phyloP scores from a whole-genome alignment of 2,797 vertebrate species.

The Salarias fasciatus region DNA sequence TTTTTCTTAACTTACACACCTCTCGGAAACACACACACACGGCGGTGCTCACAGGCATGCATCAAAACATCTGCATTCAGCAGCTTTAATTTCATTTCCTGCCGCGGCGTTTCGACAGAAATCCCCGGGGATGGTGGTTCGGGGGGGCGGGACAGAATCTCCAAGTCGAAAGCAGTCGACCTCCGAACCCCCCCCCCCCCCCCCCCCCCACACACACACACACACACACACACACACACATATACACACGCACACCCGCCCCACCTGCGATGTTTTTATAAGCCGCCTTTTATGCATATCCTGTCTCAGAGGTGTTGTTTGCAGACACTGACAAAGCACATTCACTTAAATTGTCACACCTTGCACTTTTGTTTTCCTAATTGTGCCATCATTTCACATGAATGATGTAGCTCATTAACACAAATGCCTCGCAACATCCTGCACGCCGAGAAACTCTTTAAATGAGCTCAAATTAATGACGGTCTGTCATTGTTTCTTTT shows the following conservation, averaged over 20 bases:
- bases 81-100: slow-evolving; percentile 73
- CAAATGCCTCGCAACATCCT: slow-evolving; percentile 84
- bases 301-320: slow-evolving; percentile 83
- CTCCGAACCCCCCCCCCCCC: slow-evolving; percentile 57
- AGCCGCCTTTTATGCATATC: slow-evolving; percentile 69
- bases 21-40: slow-evolving; percentile 4
- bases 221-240: too few relatives aligned
- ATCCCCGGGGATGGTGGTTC: slow-evolving; percentile 48
- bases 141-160: slow-evolving; percentile 47
- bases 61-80: slow-evolving; percentile 71
- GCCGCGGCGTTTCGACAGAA: slow-evolving; percentile 41
- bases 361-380: slow-evolving; percentile 90
- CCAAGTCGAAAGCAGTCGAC: slow-evolving; percentile 60
- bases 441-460: slow-evolving; percentile 80
- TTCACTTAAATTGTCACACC: slow-evolving; percentile 88
- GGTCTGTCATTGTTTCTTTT: slow-evolving; percentile 52
- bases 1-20: slow-evolving; percentile 29
- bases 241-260: neutral
- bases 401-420: slow-evolving; percentile 88
- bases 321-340: slow-evolving; percentile 87
- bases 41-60: slow-evolving; percentile 4
- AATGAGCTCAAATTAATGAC: slow-evolving; percentile 86
- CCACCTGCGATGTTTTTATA: slow-evolving; percentile 63
- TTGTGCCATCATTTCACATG: slow-evolving; percentile 86
- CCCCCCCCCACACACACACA: too few relatives aligned